Percentiles rank a stretch among this genome's conserved stretches.
Conservation (phyloP, 2,113 vertebrate genomes). For the Accipiter virgatus region DNA sequence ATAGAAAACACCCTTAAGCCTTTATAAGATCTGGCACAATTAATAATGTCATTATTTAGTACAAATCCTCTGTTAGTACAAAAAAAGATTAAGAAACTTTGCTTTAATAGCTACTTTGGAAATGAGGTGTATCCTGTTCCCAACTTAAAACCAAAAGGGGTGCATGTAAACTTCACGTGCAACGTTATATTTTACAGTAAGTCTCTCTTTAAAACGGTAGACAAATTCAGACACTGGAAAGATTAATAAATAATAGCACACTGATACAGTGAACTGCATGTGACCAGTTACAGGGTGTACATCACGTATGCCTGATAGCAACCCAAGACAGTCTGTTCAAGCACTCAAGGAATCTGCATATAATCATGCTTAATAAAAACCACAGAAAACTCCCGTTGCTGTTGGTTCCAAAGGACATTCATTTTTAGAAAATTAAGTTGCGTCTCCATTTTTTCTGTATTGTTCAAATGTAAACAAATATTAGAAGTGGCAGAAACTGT, state of each 20-base stretch:
- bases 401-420: neutral
- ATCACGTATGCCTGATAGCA: slow-evolving; percentile 1
- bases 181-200: neutral
- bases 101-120: neutral
- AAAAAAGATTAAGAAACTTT: neutral
- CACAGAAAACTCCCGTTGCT: neutral
- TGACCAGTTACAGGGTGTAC: slow-evolving; percentile 9
- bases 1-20: neutral
- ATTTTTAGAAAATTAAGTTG: neutral
- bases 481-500: neutral
- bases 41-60: neutral
- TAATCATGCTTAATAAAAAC: slow-evolving; percentile 48
- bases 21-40: neutral
- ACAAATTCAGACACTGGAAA: neutral
- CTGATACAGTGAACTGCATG: neutral
- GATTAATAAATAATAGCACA: neutral
- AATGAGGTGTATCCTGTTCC: neutral
- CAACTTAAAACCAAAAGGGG: neutral
- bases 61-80: neutral
- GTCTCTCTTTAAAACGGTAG: neutral
- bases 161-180: fast-evolving
- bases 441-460: neutral
- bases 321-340: slow-evolving; percentile 21
- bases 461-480: neutral
- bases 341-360: slow-evolving; percentile 45